phyloP scores from a whole-genome alignment of 2,888 invertebrate species.

The Poecilobothrus nobilitatus region DNA sequence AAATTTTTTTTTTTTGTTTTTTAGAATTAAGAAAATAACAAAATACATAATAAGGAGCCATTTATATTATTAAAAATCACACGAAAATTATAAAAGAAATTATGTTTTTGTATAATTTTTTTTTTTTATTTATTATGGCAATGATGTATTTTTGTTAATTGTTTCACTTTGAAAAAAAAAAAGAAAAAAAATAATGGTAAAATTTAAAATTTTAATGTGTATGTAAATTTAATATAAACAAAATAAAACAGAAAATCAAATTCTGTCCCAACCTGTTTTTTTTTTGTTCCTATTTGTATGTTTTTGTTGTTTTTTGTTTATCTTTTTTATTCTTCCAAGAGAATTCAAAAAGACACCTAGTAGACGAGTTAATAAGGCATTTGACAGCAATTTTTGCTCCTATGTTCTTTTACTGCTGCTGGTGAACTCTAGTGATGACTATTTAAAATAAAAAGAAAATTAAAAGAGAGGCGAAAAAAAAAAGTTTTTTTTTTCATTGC shows the following conservation, averaged over 20 bases:
- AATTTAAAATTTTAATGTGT: background rate
- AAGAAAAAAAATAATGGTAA: background rate
- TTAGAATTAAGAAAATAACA: background rate
- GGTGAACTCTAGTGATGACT: background rate
- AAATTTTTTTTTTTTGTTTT: background rate
- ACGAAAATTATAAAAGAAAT: background rate
- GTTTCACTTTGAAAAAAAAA: background rate
- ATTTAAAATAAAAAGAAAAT: background rate
- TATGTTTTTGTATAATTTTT: too few relatives aligned
- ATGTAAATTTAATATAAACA: background rate
- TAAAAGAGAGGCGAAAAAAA: background rate
- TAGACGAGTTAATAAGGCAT: background rate
- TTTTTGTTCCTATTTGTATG: background rate
- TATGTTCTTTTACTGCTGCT: background rate
- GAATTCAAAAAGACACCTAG: slow-evolving; percentile 4
- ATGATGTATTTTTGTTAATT: background rate
- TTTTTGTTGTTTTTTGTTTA: too few relatives aligned
- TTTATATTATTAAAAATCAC: background rate
- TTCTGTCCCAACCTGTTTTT: background rate
- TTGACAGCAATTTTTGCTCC: background rate
- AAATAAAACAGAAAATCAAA: background rate
- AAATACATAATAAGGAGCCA: too few relatives aligned
- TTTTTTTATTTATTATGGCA: too few relatives aligned
- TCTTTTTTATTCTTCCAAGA: background rate
- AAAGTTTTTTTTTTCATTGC: background rate